Percentiles rank a stretch among this genome's conserved stretches.
Conservation (phyloP, 2,888 invertebrate species). For the Acanthosepion esculentum region DNA sequence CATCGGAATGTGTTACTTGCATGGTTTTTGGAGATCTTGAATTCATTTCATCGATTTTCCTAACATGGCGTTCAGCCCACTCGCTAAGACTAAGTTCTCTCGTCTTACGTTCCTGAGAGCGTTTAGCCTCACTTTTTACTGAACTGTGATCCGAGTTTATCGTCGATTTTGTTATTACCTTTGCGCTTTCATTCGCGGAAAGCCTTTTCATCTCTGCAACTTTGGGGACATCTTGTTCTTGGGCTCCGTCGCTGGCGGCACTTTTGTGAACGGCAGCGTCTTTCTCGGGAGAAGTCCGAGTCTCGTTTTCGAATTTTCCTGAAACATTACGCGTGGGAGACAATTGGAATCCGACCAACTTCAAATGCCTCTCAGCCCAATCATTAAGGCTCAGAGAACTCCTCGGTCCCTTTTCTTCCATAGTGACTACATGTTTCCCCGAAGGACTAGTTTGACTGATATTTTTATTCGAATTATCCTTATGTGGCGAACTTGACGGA, state of each 20-base stretch:
- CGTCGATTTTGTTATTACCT: background rate
- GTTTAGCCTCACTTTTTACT: background rate
- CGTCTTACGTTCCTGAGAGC: background rate
- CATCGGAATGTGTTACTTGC: background rate
- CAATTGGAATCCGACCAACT: background rate
- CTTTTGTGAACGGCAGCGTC: background rate
- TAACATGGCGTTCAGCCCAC: background rate
- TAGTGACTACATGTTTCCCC: fast-evolving
- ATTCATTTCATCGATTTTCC: background rate
- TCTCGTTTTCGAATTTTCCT: background rate
- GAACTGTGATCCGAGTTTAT: background rate
- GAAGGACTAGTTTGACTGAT: background rate
- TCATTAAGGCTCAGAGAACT: background rate
- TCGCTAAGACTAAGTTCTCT: background rate
- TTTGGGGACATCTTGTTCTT: background rate
- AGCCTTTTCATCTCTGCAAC: background rate
- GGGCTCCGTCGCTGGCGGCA: no score
- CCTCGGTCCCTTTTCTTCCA: no score
- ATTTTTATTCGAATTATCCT: background rate
- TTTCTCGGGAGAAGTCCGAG: background rate
- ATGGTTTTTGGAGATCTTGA: background rate
- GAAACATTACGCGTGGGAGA: background rate
- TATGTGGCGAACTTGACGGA: background rate
- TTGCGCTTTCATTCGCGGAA: background rate
- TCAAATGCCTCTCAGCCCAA: background rate